phyloP scores from a whole-genome alignment of 2,888 invertebrate genomes.

The Andrena camellia region DNA sequence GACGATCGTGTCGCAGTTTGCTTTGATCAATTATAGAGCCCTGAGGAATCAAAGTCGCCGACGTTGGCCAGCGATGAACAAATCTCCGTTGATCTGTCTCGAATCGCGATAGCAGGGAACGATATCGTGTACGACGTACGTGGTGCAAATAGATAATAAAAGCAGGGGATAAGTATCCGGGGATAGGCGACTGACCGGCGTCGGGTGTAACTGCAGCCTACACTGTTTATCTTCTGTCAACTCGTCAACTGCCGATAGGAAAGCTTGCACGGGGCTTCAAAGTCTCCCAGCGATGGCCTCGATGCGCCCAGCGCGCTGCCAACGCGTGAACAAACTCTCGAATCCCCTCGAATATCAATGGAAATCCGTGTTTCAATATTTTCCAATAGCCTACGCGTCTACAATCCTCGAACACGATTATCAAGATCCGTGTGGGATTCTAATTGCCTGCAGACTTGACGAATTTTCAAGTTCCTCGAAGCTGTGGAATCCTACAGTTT shows the following conservation, averaged over 20 bases:
- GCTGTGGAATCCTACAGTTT: neutral
- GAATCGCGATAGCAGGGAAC: constrained; percentile 25
- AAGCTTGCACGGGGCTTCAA: constrained; percentile 45
- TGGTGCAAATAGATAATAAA: constrained; percentile 71
- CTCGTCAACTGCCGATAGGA: constrained; percentile 67
- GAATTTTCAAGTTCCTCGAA: neutral
- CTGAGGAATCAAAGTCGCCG: constrained; percentile 4
- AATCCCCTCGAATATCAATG: neutral
- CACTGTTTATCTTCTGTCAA: constrained; percentile 71
- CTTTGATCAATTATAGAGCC: constrained; percentile 16
- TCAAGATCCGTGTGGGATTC: neutral
- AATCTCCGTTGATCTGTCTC: constrained; percentile 46
- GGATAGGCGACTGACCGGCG: constrained; percentile 63
- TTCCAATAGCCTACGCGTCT: neutral
- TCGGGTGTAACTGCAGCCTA: constrained; percentile 46
- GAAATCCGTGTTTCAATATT: neutral
- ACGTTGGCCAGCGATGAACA: constrained; percentile 2
- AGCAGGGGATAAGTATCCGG: constrained; percentile 48
- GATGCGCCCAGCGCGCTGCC: constrained; percentile 2
- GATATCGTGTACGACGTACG: constrained; percentile 54
- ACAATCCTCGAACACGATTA: neutral
- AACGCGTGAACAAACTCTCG: neutral
- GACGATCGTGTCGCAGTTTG: neutral
- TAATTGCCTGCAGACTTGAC: neutral
- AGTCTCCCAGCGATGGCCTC: constrained; percentile 15